Base-by-base conservation (phyloP, 2,797 vertebrate genomes). In the Tympanoctomys barrerae region DNA sequence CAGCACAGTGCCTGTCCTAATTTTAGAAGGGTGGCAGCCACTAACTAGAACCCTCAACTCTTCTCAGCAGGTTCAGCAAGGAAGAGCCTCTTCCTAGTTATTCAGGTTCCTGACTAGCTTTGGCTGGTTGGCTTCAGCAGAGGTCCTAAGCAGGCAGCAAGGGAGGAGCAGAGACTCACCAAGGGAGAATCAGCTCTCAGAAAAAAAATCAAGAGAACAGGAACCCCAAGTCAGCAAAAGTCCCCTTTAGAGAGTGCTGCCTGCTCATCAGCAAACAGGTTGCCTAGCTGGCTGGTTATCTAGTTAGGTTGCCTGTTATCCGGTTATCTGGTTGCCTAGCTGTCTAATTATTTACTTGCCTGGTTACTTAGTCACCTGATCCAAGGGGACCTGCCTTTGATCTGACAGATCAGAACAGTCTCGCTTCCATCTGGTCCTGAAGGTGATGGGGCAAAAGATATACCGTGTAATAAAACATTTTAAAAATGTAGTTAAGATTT, bases 271-370 rank as follows among this genome's bases (percentile, higher is more conserved):
- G 70, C 54, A 57, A 5, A 2, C 73, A 31, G 4, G 7, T 52
- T n/a, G 22, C 78, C 16, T 18, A 21, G 31, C 21, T 61, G 36
- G 42, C 83, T 59, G 24, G 13, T 83, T 82, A 31, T 24, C 85
- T 66, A 62, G 28, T 13, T 62, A 33, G 0, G 54, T 46, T 61
- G 21, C 59, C 57, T 66, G 39, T 59, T 57, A 31, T 89, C 42
- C 46, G 57, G 57, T n/a, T 87, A 78, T 62, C 85, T 49, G 14
- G 36, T 88, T 71, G 70, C 59, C 80, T 87, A 19, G 24, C 18
- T 84, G 33, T 71, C 87, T 87, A 59, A 86, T 91, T 93, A 54
- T 83, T 46, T 57, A 80, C 57, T 75, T 95, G 59, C 49, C 85
- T 31, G 24, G 57, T 89, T 83, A 42, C 78, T 85, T 71, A 79